Conservation (phyloP, 2,797 vertebrate genomes). For the Catostomus latipinnis region DNA sequence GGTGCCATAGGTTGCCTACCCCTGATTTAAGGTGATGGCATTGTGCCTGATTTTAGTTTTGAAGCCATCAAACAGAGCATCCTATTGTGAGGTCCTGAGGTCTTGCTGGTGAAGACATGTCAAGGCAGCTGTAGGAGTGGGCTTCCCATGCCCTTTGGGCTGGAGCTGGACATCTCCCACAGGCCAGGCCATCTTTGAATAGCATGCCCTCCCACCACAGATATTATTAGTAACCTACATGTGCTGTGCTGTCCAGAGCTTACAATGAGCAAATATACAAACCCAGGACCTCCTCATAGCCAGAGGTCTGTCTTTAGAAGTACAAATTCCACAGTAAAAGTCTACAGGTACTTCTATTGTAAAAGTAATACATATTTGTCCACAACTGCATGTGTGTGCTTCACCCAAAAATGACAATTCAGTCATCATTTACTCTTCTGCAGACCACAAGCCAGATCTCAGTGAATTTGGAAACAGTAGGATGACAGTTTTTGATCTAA, state of each 20-base stretch:
- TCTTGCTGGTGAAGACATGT: constrained; percentile 69
- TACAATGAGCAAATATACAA: constrained; percentile 51
- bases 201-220: constrained; percentile 68
- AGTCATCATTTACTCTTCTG: too few relatives aligned
- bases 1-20: too few relatives aligned
- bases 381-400: not conserved
- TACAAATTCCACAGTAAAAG: not conserved
- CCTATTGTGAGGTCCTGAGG: constrained; percentile 52
- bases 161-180: constrained; percentile 78
- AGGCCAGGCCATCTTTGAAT: constrained; percentile 76
- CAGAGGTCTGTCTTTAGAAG: constrained; percentile 19
- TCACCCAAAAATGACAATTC: too few relatives aligned
- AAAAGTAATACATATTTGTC: constrained; percentile 1
- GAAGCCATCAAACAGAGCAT: constrained; percentile 25
- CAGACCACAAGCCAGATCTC: too few relatives aligned
- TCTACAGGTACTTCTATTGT: constrained; percentile 7
- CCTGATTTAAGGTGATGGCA: too few relatives aligned
- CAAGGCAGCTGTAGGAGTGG: constrained; percentile 67
- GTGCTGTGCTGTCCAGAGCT: constrained; percentile 46
- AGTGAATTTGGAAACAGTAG: too few relatives aligned
- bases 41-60: not conserved
- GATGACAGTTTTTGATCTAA: too few relatives aligned
- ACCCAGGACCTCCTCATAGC: constrained; percentile 39
- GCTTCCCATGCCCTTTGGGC: constrained; percentile 83
- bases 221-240: constrained; percentile 61